Percentiles rank a stretch among this genome's conserved stretches.
These are phyloP conservation scores for Theocolax elegans DNA, from an alignment of 1,140 invertebrate species.

Conservation along the genomic window DNA sequence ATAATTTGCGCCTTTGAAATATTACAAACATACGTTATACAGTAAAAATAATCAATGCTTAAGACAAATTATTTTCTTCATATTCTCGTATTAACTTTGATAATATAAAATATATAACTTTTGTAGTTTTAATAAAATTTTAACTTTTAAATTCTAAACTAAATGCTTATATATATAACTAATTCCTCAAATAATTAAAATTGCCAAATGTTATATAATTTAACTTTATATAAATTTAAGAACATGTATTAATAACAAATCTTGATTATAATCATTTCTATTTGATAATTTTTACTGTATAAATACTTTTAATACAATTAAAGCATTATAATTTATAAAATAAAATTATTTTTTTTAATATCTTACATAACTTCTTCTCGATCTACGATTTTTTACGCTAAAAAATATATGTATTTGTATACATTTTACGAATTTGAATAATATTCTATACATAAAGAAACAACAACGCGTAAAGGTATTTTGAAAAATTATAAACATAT, in stretches of 20 bases:
- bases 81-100: background rate
- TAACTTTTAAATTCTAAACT: too few species aligned
- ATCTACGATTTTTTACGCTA: slow-evolving; percentile 17
- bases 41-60: slow-evolving; percentile 27
- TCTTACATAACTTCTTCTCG: slow-evolving; percentile 5
- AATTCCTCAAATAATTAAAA: too few species aligned
- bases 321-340: slow-evolving; percentile 7
- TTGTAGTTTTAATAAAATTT: background rate
- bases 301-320: background rate
- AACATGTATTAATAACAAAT: too few species aligned
- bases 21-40: too few species aligned
- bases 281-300: slow-evolving; percentile 14
- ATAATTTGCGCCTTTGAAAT: slow-evolving; percentile 6
- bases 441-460: too few species aligned
- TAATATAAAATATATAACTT: background rate
- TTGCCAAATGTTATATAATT: too few species aligned
- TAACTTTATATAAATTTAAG: too few species aligned
- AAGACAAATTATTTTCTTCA: too few species aligned
- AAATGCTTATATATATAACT: too few species aligned
- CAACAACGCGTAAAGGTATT: slow-evolving; percentile 13
- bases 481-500: slow-evolving; percentile 13
- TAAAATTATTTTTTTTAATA: background rate
- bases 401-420: slow-evolving; percentile 3
- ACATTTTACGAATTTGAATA: background rate
- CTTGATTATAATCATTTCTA: too few species aligned